phyloP scores from a whole-genome alignment of 2,888 invertebrate species.

The Steinernema hermaphroditum region DNA sequence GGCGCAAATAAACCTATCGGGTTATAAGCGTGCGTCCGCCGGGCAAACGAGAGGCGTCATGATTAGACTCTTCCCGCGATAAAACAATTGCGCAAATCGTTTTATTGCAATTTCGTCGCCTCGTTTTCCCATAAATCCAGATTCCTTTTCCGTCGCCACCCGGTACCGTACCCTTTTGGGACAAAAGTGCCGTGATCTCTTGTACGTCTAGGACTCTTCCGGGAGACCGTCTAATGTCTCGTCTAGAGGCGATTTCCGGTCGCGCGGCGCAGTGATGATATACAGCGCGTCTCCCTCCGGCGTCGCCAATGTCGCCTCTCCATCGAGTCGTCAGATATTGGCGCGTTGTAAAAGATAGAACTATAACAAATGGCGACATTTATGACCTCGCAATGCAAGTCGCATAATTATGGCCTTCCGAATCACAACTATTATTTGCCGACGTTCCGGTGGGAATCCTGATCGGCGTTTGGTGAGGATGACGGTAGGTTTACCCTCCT shows the following conservation, averaged over 20 bases:
- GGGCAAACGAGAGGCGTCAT: constrained; percentile 23
- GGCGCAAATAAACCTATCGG: constrained; percentile 13
- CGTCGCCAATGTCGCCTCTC: neutral
- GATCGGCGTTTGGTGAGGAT: too few species aligned
- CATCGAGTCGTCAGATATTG: constrained; percentile 17
- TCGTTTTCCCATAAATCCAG: neutral
- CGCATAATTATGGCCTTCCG: neutral
- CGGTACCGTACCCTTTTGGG: too few species aligned
- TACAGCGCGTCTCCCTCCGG: neutral
- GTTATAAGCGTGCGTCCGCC: neutral
- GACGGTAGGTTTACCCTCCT: too few species aligned
- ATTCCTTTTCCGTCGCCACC: too few species aligned
- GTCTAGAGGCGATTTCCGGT: neutral
- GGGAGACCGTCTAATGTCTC: too few species aligned
- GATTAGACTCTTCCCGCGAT: constrained; percentile 22
- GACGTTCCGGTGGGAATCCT: too few species aligned
- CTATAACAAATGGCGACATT: constrained; percentile 24
- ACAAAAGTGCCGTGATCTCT: too few species aligned
- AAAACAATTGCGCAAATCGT: constrained; percentile 27
- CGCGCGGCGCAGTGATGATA: constrained; percentile 2
- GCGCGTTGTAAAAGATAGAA: constrained; percentile 23
- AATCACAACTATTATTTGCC: neutral
- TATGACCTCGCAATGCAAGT: constrained; percentile 21
- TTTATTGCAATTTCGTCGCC: constrained; percentile 24
- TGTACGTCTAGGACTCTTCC: too few species aligned